Conservation (phyloP, 2,797 vertebrate genomes). For the Stomatorhinus walkeri region DNA sequence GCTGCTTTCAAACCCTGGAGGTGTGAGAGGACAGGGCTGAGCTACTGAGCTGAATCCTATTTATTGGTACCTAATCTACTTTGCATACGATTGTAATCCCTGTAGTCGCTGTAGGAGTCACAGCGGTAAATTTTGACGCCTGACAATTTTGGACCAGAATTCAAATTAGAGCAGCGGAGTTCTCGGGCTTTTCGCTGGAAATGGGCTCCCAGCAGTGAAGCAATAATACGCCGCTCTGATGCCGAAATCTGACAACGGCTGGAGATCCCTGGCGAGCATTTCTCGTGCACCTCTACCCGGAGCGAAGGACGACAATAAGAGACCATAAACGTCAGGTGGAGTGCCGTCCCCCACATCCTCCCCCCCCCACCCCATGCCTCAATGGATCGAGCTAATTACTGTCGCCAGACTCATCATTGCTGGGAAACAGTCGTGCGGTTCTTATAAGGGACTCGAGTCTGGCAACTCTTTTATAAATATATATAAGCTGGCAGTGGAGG, state of each 20-base stretch:
- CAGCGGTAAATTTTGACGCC: background rate
- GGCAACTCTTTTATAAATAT: background rate
- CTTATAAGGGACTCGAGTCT: background rate
- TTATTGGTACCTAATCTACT: conserved; percentile 8
- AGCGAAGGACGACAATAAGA: background rate
- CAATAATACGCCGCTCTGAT: background rate
- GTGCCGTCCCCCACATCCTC: too few species aligned
- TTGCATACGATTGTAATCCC: background rate
- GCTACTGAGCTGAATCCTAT: conserved; percentile 4
- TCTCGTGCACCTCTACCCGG: background rate
- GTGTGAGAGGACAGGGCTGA: background rate
- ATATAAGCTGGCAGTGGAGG: background rate
- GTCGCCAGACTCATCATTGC: background rate
- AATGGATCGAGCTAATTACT: background rate
- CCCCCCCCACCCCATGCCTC: background rate
- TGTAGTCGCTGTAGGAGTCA: background rate
- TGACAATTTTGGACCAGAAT: background rate
- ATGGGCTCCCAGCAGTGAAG: background rate
- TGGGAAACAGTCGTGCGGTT: background rate
- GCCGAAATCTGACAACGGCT: background rate
- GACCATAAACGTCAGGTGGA: background rate
- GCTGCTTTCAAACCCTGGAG: background rate
- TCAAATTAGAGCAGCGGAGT: conserved; percentile 1
- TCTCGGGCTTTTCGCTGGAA: background rate
- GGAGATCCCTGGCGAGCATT: background rate